These are phyloP conservation scores for Andrena trimmerana DNA, from an alignment of 2,888 invertebrate genomes.

Conservation along the genomic window DNA sequence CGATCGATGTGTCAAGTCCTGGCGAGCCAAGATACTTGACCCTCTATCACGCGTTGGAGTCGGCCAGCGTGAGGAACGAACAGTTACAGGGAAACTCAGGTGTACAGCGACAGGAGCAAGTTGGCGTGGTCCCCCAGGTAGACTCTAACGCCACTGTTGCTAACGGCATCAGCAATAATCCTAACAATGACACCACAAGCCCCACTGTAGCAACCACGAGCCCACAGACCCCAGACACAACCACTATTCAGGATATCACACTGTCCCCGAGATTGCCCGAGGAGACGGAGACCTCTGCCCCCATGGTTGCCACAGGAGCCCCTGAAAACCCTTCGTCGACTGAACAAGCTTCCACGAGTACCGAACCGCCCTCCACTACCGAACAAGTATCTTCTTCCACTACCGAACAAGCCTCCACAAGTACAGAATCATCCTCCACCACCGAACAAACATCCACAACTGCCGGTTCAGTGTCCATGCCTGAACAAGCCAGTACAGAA, in stretches of 20 bases:
- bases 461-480: background rate
- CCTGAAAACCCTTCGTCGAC: constrained; percentile 48
- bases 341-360: constrained; percentile 42
- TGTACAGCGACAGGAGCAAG: constrained; percentile 71
- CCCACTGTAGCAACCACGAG: constrained; percentile 72
- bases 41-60: constrained; percentile 82
- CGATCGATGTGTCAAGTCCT: constrained; percentile 80
- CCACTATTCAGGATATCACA: constrained; percentile 67
- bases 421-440: constrained; percentile 16
- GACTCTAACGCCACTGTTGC: constrained; percentile 76
- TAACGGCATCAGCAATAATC: constrained; percentile 80
- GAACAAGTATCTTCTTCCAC: constrained; percentile 39
- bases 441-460: constrained; percentile 14
- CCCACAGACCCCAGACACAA: constrained; percentile 74
- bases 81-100: constrained; percentile 68
- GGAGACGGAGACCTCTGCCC: constrained; percentile 56
- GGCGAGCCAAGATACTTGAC: constrained; percentile 82
- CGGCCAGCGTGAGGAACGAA: constrained; percentile 81
- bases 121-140: constrained; percentile 81
- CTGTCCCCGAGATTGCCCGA: constrained; percentile 64
- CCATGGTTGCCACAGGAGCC: constrained; percentile 36
- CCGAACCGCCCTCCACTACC: constrained; percentile 50
- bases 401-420: constrained; percentile 34
- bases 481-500: constrained; percentile 16
- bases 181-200: constrained; percentile 84